phyloP scores from a whole-genome alignment of 2,888 invertebrate species.

The Melinopterus prodromus region DNA sequence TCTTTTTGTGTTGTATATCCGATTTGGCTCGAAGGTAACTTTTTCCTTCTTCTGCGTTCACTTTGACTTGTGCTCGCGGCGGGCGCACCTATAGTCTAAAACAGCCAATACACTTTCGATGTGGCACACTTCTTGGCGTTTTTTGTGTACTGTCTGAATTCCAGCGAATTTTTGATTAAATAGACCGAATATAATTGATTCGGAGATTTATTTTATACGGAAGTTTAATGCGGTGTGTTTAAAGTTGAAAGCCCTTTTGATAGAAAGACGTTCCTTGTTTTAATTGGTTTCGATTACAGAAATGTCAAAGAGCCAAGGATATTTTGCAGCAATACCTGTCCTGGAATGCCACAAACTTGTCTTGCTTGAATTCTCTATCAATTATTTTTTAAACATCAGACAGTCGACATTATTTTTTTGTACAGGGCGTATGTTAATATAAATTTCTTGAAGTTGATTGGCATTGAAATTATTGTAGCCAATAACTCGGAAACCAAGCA shows the following conservation, averaged over 20 bases:
- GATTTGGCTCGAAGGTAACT: background rate
- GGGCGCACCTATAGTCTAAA: background rate
- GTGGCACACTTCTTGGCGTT: background rate
- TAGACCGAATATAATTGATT: background rate
- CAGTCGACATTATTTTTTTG: too few species aligned
- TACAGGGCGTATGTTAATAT: too few species aligned
- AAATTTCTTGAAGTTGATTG: too few species aligned
- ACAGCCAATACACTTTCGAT: background rate
- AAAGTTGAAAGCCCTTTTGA: background rate
- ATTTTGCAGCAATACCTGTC: too few species aligned
- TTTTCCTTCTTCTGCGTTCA: background rate
- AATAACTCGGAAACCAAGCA: too few species aligned
- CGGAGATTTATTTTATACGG: background rate
- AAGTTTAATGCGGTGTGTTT: background rate
- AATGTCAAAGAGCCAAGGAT: too few species aligned
- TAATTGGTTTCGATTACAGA: too few species aligned
- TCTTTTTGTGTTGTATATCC: background rate
- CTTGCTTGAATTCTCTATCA: too few species aligned
- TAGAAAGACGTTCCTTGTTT: too few species aligned
- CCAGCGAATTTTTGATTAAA: background rate
- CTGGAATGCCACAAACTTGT: too few species aligned
- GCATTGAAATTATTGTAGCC: too few species aligned
- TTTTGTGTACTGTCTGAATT: background rate
- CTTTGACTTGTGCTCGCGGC: background rate
- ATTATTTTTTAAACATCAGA: too few species aligned